A percentile compares a stretch with the other conserved stretches of the same genome.
Conservation (phyloP, 2,113 vertebrate genomes). For the Hirundichthys speculiger region DNA sequence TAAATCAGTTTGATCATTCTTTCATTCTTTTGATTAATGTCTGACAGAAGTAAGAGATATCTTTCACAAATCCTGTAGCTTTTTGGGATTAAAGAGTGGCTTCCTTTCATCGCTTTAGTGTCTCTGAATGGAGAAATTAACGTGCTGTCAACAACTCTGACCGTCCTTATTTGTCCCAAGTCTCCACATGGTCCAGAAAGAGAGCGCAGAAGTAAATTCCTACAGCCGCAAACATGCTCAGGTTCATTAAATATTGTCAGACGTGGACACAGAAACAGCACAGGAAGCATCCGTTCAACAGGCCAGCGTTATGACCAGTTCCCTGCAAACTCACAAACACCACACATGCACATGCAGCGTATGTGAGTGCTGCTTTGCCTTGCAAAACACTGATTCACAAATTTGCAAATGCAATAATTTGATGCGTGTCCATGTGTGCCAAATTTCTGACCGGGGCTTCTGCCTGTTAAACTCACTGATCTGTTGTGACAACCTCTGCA, state of each 20-base stretch:
- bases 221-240: too few relatives aligned
- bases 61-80: too few relatives aligned
- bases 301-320: not conserved
- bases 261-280: not conserved
- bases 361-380: constrained; percentile 60
- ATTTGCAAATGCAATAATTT: constrained; percentile 18
- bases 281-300: not conserved
- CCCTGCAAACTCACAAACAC: constrained; percentile 1
- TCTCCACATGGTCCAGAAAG: too few relatives aligned
- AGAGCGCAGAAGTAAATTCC: too few relatives aligned
- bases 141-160: too few relatives aligned
- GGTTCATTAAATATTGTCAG: not conserved
- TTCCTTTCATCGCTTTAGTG: too few relatives aligned
- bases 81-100: too few relatives aligned
- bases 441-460: not conserved
- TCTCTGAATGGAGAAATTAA: too few relatives aligned
- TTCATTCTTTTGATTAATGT: too few relatives aligned
- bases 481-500: constrained; percentile 56
- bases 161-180: too few relatives aligned
- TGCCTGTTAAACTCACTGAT: constrained; percentile 22
- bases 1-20: too few relatives aligned
- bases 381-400: constrained; percentile 52
- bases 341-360: constrained; percentile 16
- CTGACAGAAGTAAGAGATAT: too few relatives aligned
- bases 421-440: not conserved